Conservation (phyloP, 1,140 invertebrate species). For the Listronotus oregonensis region DNA sequence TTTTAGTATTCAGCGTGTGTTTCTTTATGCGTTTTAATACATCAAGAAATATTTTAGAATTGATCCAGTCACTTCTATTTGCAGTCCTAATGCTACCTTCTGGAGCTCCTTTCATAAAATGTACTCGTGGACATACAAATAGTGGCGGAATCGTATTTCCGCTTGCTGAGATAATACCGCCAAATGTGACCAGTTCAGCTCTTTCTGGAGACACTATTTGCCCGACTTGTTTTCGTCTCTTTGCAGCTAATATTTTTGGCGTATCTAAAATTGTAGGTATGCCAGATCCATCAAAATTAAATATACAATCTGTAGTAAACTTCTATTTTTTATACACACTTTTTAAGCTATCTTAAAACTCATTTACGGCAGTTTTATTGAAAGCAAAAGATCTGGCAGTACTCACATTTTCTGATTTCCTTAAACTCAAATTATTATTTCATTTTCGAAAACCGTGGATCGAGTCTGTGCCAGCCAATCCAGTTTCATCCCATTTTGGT, state of each 20-base stretch:
- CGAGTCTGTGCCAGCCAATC: too few species aligned
- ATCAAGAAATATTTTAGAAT: neutral
- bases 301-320: neutral
- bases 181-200: conserved; percentile 16
- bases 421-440: conserved; percentile 49
- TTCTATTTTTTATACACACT: conserved; percentile 1
- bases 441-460: too few species aligned
- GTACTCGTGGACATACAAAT: neutral
- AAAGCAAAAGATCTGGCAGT: conserved; percentile 34
- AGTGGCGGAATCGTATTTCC: conserved; percentile 1
- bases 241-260: conserved; percentile 18
- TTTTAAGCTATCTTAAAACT: too few species aligned
- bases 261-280: neutral
- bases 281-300: neutral
- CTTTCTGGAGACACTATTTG: conserved; percentile 27
- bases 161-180: conserved; percentile 9
- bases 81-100: conserved; percentile 6
- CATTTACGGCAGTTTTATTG: conserved; percentile 7
- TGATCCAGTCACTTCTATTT: too few species aligned
- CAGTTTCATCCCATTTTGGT: too few species aligned
- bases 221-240: conserved; percentile 13
- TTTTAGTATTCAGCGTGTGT: conserved; percentile 1
- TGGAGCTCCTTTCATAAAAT: neutral
- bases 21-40: neutral
- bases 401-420: conserved; percentile 56